Base-by-base conservation (phyloP, 2,797 vertebrate genomes). In the Chelmon rostratus region DNA sequence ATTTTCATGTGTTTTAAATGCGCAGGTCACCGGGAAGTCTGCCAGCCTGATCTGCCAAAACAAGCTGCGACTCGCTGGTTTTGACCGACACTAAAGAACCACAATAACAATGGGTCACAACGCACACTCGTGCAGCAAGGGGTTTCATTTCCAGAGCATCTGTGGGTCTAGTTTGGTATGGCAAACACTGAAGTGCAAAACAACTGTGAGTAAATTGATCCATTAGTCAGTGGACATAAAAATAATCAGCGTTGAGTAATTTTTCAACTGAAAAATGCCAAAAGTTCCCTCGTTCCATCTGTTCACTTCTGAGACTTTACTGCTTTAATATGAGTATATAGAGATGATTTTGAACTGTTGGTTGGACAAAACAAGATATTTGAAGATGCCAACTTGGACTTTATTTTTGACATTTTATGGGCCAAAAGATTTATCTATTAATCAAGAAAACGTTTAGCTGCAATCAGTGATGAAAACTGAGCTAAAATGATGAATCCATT, bases 1-100 rank as follows among this genome's bases (percentile, higher is more conserved):
- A 49, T 76, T 59, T 66, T 66, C 31, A 23, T 46, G 38, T 57
- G 12, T 78, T 77, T 78, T 38, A 61, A 56, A 61, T 23, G 56
- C n/a, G 49, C 33, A 21, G 49, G 84, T 74, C 59, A 73, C 4
- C 6, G 19, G 74, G 67, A 82, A 44, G 16, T 63, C 62, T 13
- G 61, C 65, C 62, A 46, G 54, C 62, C 16, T 47, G 44, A 59
- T 49, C 50, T 54, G 67, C 59, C 72, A 58, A 61, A 85, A 81
- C 59, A 35, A 62, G 61, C 52, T 65, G 59, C 31, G 3, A 42
- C 6, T 70, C 7, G 2, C 28, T 25, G 47, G 31, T 50, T 82
- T 28, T 52, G 52, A 73, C 52, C 3, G n/a, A 50, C 33, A 37
- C 33, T n/a, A 5, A 40, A 61, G 54, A 46, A 46, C 25, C 21